Evolutionary conservation across 2,888 invertebrate genomes (phyloP), one percentile per base, ranked within the genome.

Genomic region (Theretra japonica): DNA sequence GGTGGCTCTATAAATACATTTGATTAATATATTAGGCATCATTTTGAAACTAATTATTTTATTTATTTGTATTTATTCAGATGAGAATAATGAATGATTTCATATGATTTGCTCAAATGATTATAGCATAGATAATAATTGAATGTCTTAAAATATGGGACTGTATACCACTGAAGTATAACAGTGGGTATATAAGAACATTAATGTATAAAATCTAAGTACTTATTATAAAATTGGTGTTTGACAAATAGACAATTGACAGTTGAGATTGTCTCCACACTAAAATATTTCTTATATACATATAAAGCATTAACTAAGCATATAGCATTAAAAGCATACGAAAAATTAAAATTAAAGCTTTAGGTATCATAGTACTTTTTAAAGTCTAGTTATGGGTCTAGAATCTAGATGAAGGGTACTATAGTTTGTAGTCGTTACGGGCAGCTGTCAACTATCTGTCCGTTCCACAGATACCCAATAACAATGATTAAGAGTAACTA

Each of bases 291-390:
- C 23, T 11, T 21, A 23, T 48, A 48, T 15, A 65, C 21, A 41
- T 30, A 62, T 11, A 21, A 62, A 62, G 41, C 21, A 41, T 11
- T 48, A 15, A 48, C n/a, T 65, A 5, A 17, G 19, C 25, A 48
- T 6, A 53, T n/a, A 53, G 5, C 17, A 48, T 65, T 21, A 41
- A 21, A 65, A 33, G 33, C 60, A 65, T 48, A 8, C 5, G 5
- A 15, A 48, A 23, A 33, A 33, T 53, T 41, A 28, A 33, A 62
- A 41, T 62, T 62, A 65, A 65, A 65, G 23, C 65, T 65, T 65
- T 65, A 48, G 11, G 48, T 41, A 25, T 65, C 21, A 15, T 41
- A 48, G 41, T 23, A 65, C 6, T 41, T 5, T 33, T 41, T 33
- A 65, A 41, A 25, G 21, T 6, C 48, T 23, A 53, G n/a, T 17